Evolutionary conservation across 2,113 vertebrate genomes (phyloP), one percentile per base, ranked within the genome.

Genomic region (Melanocharis versteri): DNA sequence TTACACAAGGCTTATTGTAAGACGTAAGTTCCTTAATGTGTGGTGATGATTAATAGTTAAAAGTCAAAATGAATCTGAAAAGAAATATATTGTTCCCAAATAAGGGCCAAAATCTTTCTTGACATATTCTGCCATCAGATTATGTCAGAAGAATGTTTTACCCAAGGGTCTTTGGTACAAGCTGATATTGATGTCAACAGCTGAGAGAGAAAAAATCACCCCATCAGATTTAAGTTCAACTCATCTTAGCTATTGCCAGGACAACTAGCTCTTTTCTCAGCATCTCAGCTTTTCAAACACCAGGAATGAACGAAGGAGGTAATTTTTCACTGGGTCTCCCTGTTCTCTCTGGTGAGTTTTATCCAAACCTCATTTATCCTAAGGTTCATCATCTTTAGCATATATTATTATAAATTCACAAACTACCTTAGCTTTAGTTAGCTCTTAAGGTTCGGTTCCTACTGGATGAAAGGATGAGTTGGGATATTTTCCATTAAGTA

Each of bases 1-100:
- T 87, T 98, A 98, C 89, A 99, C 98, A 19, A 98, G 98, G 95
- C 98, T 99, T 90, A 99, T 99, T 82, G 98, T 99, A 90, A 98
- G 98, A 97, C 98, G 98, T 99, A 98, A 98, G 98, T 93, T 64
- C 45, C 86, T 26, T 81, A 30, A 31, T 35, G 6, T 83, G 69
- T 61, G 31, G 6, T 42, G 30, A 68, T 60, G 62, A 35, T 85
- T 75, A 93, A 70, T 81, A 69, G 24, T 84, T 83, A 53, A 37
- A 86, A 84, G 20, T 40, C 3, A 17, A n/a, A 77, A 56, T 48
- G 4, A 75, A 64, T 62, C 40, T 80, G 37, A 90, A 79, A 71
- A 44, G 3, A 77, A 86, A 86, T 60, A 53, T 3, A 50, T 10
- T 78, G 39, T 90, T 33, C 50, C 54, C 58, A 93, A 89, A 95